These are phyloP conservation scores for Mohoua ochrocephala DNA, from an alignment of 2,113 vertebrate species.

Conservation along the genomic window DNA sequence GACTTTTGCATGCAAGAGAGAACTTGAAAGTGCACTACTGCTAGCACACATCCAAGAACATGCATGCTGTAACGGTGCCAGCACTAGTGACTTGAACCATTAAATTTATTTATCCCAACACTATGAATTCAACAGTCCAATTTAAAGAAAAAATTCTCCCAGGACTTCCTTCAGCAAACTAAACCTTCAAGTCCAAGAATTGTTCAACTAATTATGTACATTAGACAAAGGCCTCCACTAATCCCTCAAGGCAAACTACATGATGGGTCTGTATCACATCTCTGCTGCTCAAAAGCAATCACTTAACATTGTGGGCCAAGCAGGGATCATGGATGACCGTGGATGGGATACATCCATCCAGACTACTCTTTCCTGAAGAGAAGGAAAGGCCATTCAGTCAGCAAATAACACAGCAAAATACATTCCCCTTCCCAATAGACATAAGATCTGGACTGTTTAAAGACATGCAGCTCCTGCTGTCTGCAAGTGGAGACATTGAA, in stretches of 20 bases:
- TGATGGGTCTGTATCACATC: neutral
- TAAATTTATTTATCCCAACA: neutral
- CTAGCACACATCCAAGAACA: accelerated
- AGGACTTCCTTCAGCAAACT: neutral
- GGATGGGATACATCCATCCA: neutral
- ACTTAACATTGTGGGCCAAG: neutral
- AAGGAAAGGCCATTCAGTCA: neutral
- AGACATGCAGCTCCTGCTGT: neutral
- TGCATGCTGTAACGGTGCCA: neutral
- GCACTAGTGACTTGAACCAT: neutral
- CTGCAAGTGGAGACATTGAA: neutral
- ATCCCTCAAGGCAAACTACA: neutral
- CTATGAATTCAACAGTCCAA: neutral
- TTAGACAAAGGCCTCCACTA: neutral
- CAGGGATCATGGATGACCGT: neutral
- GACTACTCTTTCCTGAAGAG: neutral
- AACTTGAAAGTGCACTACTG: neutral
- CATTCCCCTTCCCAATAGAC: neutral
- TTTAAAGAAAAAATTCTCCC: neutral
- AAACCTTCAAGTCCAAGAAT: neutral
- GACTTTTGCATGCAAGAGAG: neutral
- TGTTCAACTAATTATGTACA: neutral
- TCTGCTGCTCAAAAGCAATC: neutral
- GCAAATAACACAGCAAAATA: neutral
- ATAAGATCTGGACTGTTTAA: neutral